phyloP scores from a whole-genome alignment of 2,113 vertebrate genomes.

The Vidua macroura region DNA sequence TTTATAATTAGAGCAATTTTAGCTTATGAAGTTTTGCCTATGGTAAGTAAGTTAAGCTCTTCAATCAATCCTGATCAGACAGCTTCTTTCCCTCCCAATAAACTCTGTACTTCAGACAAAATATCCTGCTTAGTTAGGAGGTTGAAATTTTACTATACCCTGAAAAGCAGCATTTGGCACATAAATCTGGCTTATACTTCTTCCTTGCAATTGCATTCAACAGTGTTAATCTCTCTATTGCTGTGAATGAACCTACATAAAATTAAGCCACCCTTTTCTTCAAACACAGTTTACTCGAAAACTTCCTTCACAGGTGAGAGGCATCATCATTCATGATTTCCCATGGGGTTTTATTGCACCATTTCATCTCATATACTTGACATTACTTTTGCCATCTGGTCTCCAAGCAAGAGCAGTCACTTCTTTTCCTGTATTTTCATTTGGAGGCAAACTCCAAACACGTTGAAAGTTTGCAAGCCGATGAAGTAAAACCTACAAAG shows the following conservation, averaged over 20 bases:
- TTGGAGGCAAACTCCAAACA: constrained; percentile 94
- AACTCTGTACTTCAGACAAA: background rate
- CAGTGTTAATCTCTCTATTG: background rate
- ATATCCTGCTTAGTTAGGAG: background rate
- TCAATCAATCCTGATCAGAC: background rate
- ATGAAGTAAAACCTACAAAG: constrained; percentile 88
- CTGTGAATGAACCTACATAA: background rate
- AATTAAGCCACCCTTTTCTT: background rate
- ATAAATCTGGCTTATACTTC: background rate
- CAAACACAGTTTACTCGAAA: background rate
- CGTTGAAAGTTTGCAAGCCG: constrained; percentile 93
- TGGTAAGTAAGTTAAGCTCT: background rate
- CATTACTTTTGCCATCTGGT: constrained; percentile 97
- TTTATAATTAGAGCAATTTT: background rate
- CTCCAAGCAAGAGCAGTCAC: constrained; percentile 94
- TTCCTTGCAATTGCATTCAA: background rate
- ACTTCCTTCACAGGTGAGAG: background rate
- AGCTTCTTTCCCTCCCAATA: background rate
- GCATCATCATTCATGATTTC: background rate
- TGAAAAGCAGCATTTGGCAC: background rate
- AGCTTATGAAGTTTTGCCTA: background rate
- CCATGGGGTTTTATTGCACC: background rate
- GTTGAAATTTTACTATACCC: background rate
- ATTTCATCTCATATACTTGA: background rate
- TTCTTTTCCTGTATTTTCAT: constrained; percentile 93